Base-by-base conservation (phyloP, 2,113 vertebrate genomes). In the Cromileptes altivelis region DNA sequence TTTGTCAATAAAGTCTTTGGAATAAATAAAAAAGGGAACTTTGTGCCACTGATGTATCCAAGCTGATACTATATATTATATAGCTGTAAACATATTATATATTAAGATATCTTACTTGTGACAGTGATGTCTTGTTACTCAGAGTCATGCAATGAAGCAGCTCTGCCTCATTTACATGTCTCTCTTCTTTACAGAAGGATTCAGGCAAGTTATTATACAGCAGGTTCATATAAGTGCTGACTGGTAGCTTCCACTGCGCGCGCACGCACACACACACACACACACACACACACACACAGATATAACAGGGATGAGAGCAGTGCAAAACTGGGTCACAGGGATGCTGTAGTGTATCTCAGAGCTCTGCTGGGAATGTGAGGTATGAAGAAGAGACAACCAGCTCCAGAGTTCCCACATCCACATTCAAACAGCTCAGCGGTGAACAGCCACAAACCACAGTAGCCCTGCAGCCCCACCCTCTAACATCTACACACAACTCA, bases 281-380 rank as follows among this genome's bases (percentile, higher is more conserved):
- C 53, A 58, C 52, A 33, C 53, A 42, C 30, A 42, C 68, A 19
- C 56, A 27, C 25, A 57, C 53, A 52, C 61, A 75, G 18, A 23
- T 21, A 45, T n/a, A 65, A 56, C 7, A 21, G 42, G 42, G 42
- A 45, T 45, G 11, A 42, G 40, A 45, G 37, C 12, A 40, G 11
- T 23, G 55, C 50, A n/a, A 47, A 82, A 63, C 57, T 83, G 68
- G 81, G 81, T 83, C 81, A 77, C 27, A 40, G 78, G 3, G 81
- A 58, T 30, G 67, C 1, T 61, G 64, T 14, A 10, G 63, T 69
- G 63, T 10, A 49, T 67, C 42, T 72, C 74, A 71, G 25, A 49
- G 69, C 57, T 70, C 27, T 70, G 74, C 74, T 18, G 80, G 67
- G 64, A 70, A 64, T 76, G 65, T 70, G 65, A 76, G 37, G 80